Evolutionary conservation across 1,140 invertebrate genomes (phyloP).

Genomic region (Cydia splendana): DNA sequence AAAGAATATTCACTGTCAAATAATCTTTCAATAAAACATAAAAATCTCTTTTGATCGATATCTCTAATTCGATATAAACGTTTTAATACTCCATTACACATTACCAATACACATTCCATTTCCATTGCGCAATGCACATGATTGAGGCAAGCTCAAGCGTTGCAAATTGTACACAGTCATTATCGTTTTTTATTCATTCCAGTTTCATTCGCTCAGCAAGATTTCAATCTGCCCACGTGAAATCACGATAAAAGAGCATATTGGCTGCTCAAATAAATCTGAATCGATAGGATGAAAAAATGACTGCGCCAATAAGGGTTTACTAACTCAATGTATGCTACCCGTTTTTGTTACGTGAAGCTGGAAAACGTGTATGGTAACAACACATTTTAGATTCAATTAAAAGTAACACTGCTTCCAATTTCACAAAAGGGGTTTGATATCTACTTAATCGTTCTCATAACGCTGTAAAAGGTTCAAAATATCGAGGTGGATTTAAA

Average conservation of each 20-base stretch:
- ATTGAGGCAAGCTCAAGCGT: background rate
- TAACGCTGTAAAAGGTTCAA: too few species aligned
- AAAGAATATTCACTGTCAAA: too few species aligned
- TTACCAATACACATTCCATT: too few species aligned
- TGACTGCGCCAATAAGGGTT: background rate
- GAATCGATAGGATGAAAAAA: background rate
- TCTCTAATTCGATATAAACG: too few species aligned
- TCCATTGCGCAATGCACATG: too few species aligned
- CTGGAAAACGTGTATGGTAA: too few species aligned
- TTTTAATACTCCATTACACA: background rate
- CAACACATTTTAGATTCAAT: too few species aligned
- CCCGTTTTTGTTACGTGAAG: too few species aligned
- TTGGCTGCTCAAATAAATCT: background rate
- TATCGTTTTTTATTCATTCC: background rate
- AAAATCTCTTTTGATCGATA: background rate
- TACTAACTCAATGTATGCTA: background rate
- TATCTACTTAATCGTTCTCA: too few species aligned
- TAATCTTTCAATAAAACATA: background rate
- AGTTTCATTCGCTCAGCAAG: constrained; percentile 7
- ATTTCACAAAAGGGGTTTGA: too few species aligned
- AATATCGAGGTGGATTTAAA: too few species aligned
- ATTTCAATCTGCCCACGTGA: constrained; percentile 4
- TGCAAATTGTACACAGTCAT: background rate
- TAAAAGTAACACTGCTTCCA: too few species aligned
- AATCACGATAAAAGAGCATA: constrained; percentile 1